A percentile compares a stretch with the other conserved stretches of the same genome.
These are phyloP conservation scores for Nothobranchius furzeri DNA, from an alignment of 2,113 vertebrate genomes.

Conservation along the genomic window DNA sequence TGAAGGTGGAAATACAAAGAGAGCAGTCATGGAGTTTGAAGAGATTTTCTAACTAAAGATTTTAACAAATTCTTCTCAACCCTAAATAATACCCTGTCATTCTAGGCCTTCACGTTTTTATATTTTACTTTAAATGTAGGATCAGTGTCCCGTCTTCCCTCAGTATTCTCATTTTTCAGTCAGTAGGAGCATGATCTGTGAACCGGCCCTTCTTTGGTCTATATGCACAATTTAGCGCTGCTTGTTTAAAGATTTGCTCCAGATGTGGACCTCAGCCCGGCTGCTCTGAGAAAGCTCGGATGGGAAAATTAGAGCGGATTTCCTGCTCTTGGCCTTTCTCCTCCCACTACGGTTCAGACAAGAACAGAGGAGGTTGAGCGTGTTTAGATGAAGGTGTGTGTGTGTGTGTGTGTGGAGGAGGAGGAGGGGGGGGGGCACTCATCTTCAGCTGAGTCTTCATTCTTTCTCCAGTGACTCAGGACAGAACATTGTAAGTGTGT, in stretches of 20 bases:
- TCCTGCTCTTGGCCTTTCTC: constrained; percentile 44
- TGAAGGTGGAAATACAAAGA: no score
- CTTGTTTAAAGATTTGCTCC: constrained; percentile 53
- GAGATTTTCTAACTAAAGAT: no score
- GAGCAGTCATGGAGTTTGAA: no score
- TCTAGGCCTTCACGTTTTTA: no score
- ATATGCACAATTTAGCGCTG: constrained; percentile 30
- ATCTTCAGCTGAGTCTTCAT: constrained; percentile 56
- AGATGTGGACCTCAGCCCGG: constrained; percentile 61
- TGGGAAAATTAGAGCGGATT: constrained; percentile 64
- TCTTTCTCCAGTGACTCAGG: constrained; percentile 38
- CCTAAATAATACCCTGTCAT: no score
- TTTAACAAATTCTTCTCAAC: no score
- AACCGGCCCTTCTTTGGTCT: constrained; percentile 25
- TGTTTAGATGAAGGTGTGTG: neutral
- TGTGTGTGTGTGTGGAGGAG: no score
- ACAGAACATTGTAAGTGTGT: neutral
- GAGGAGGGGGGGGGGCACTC: constrained; percentile 35
- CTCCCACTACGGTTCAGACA: constrained; percentile 26
- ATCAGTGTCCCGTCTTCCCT: no score
- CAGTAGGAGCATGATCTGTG: constrained; percentile 7
- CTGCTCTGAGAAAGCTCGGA: constrained; percentile 38
- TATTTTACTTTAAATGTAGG: no score
- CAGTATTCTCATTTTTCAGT: no score
- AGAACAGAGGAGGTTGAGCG: constrained; percentile 26